Percentiles rank a stretch among this genome's conserved stretches.
Evolutionary conservation across 1,140 invertebrate species (phyloP).

Genomic region (Cotesia glomerata): DNA sequence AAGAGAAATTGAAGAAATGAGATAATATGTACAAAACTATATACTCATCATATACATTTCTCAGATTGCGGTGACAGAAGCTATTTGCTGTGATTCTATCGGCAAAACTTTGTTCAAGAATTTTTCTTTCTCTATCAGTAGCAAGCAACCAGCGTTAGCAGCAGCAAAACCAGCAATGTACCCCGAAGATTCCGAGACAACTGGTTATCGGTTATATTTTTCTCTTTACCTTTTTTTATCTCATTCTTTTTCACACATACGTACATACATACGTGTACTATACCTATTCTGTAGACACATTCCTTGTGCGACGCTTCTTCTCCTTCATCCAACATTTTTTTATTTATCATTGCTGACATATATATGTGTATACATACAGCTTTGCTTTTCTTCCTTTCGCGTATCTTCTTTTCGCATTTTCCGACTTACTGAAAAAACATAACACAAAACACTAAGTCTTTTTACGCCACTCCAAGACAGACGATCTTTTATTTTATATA

Average conservation of each 20-base stretch:
- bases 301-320: background rate
- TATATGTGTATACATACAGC: background rate
- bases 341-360: background rate
- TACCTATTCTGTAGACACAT: too few species aligned
- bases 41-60: background rate
- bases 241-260: constrained; percentile 1
- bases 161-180: background rate
- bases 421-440: constrained; percentile 21
- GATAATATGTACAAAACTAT: background rate
- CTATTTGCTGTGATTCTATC: constrained; percentile 19
- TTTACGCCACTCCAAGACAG: constrained; percentile 25
- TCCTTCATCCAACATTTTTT: constrained; percentile 12
- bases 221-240: background rate
- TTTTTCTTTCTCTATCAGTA: constrained; percentile 8
- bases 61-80: constrained; percentile 21
- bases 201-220: constrained; percentile 30
- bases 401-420: constrained; percentile 8
- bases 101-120: background rate
- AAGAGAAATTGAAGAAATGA: background rate
- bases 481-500: constrained; percentile 25
- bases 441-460: background rate
- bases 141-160: background rate
- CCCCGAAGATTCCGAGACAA: constrained; percentile 24
- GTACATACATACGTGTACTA: background rate
- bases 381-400: background rate